These are phyloP conservation scores for Larimichthys crocea DNA, from an alignment of 2,113 vertebrate genomes.

Conservation along the genomic window DNA sequence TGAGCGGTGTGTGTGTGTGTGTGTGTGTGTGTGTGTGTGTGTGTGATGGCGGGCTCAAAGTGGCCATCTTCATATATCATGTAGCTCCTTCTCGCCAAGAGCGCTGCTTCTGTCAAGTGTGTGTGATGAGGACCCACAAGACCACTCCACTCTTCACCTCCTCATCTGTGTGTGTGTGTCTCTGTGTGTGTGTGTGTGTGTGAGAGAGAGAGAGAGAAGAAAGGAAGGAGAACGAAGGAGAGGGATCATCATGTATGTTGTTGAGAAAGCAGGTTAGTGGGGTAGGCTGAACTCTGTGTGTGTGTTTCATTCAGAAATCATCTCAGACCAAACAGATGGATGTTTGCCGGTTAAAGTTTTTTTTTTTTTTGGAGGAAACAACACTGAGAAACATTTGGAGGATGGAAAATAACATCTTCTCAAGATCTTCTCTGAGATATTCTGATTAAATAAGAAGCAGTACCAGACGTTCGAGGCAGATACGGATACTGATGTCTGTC, in stretches of 20 bases:
- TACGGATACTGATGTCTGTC: too few relatives aligned
- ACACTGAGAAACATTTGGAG: not conserved
- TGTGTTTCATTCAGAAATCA: constrained; percentile 7
- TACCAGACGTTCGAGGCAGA: not conserved
- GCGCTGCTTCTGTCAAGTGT: constrained; percentile 81
- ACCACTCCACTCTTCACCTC: constrained; percentile 59
- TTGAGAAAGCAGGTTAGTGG: constrained; percentile 76
- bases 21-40: constrained; percentile 31
- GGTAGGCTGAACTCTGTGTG: constrained; percentile 30
- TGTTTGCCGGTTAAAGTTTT: not conserved
- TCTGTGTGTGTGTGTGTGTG: constrained; percentile 28
- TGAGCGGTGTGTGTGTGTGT: constrained; percentile 51
- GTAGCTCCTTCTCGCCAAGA: constrained; percentile 73
- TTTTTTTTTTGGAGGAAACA: not conserved
- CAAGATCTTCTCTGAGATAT: not conserved
- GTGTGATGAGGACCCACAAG: constrained; percentile 77
- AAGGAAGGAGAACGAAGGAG: constrained; percentile 13
- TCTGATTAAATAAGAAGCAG: not conserved
- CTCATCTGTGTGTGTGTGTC: constrained; percentile 29
- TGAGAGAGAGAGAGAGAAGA: not conserved
- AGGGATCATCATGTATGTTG: constrained; percentile 50
- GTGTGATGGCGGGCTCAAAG: constrained; percentile 56
- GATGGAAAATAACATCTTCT: not conserved
- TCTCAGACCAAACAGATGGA: not conserved
- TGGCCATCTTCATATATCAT: constrained; percentile 80